A percentile compares a stretch with the other conserved stretches of the same genome.
Evolutionary conservation across 1,140 invertebrate species (phyloP).

Genomic region (Lepidurus couesii): DNA sequence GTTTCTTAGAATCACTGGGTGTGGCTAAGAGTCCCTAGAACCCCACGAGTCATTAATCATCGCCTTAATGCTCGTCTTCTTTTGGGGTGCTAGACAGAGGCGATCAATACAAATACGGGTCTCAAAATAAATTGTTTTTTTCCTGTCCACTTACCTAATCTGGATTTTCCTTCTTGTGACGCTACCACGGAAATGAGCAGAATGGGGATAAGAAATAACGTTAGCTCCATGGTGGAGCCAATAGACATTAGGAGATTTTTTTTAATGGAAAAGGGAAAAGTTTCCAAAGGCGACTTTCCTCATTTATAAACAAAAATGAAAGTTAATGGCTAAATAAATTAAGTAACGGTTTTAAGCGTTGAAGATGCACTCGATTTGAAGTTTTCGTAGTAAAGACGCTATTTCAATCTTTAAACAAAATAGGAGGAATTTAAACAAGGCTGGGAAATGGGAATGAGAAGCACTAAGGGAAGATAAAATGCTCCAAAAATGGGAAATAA

Average conservation of each 20-base stretch:
- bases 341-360: too few relatives aligned
- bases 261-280: background rate
- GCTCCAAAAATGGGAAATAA: background rate
- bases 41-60: background rate
- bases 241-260: constrained; percentile 29
- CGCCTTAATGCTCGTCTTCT: background rate
- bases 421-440: background rate
- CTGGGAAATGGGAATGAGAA: background rate
- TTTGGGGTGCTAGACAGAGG: background rate
- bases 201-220: constrained; percentile 37
- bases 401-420: background rate
- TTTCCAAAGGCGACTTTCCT: background rate
- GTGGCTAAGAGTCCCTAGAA: background rate
- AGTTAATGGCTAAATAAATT: too few relatives aligned
- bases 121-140: constrained; percentile 20
- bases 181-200: constrained; percentile 23
- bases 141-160: background rate
- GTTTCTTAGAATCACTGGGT: background rate
- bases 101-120: constrained; percentile 10
- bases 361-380: too few relatives aligned
- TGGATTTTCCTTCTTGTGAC: constrained; percentile 23
- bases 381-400: too few relatives aligned
- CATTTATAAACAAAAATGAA: background rate
- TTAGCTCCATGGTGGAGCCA: background rate
- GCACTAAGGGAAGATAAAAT: background rate